phyloP scores from a whole-genome alignment of 2,113 vertebrate genomes.

The Macroglossus sobrinus region DNA sequence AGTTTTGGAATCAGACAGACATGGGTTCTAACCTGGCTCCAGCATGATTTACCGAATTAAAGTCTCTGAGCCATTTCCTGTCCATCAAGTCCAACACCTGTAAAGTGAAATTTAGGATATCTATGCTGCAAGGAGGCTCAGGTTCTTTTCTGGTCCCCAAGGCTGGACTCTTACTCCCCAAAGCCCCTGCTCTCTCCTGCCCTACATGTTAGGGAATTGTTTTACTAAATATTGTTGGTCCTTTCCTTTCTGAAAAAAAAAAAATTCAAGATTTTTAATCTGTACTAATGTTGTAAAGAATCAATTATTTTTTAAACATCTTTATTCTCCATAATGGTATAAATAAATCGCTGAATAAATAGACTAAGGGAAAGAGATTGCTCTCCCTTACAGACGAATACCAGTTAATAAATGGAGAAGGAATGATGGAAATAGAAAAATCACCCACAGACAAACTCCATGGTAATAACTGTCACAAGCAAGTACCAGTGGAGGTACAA shows the following conservation, averaged over 20 bases:
- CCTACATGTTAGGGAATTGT: neutral
- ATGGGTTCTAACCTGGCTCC: neutral
- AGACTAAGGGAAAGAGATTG: neutral
- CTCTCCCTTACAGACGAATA: neutral
- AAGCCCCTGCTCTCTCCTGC: neutral
- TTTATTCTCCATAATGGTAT: neutral
- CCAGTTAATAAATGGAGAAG: neutral
- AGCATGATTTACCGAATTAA: neutral
- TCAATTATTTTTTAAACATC: neutral
- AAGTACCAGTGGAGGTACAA: neutral
- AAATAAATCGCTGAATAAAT: slow-evolving; percentile 18
- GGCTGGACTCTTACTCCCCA: neutral
- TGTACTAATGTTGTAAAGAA: neutral
- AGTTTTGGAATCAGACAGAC: neutral
- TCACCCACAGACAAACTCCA: neutral
- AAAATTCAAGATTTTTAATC: slow-evolving; percentile 6
- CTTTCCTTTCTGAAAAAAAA: neutral
- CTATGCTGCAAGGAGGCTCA: neutral
- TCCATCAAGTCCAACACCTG: neutral
- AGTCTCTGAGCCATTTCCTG: neutral
- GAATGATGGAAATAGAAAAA: slow-evolving; percentile 24
- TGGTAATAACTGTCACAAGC: neutral
- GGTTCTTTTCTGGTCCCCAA: neutral
- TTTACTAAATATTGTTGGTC: neutral
- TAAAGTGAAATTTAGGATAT: slow-evolving; percentile 15